Evolutionary conservation across 2,888 invertebrate species (phyloP).

Genomic region (Agrochola lota): DNA sequence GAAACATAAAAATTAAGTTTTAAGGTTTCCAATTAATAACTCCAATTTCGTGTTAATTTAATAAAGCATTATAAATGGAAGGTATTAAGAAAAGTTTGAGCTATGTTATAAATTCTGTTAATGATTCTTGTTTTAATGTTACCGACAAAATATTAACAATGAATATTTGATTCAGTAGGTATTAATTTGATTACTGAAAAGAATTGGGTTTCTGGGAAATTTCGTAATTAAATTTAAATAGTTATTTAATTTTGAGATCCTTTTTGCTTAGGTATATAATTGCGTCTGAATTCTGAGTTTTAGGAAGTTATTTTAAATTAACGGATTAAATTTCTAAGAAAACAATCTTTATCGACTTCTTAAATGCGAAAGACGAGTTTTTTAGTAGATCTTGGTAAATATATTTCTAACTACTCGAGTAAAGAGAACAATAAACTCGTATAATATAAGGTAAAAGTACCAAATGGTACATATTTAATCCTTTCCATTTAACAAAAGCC

Average conservation of each 20-base stretch:
- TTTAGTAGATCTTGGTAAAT: background rate
- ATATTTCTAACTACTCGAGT: background rate
- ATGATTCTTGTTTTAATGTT: conserved; percentile 40
- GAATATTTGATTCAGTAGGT: conserved; percentile 13
- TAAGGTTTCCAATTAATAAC: conserved; percentile 17
- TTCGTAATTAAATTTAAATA: background rate
- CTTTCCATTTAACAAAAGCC: conserved; percentile 1
- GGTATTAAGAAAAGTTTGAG: conserved; percentile 19
- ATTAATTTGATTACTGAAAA: conserved; percentile 18
- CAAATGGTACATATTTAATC: background rate
- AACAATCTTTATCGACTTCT: background rate
- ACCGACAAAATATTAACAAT: conserved; percentile 20
- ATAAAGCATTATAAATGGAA: conserved; percentile 30
- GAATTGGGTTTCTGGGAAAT: background rate
- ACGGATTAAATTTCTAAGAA: background rate
- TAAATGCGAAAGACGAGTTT: background rate
- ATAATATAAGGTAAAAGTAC: background rate
- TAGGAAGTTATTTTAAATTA: background rate
- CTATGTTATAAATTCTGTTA: conserved; percentile 21
- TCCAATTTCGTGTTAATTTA: conserved; percentile 26
- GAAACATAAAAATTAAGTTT: conserved; percentile 4
- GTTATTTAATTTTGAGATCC: background rate
- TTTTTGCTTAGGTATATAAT: background rate
- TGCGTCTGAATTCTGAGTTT: background rate
- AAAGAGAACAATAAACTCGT: background rate